Evolutionary conservation across 2,888 invertebrate genomes (phyloP).

Genomic region (Linyphia triangularis): DNA sequence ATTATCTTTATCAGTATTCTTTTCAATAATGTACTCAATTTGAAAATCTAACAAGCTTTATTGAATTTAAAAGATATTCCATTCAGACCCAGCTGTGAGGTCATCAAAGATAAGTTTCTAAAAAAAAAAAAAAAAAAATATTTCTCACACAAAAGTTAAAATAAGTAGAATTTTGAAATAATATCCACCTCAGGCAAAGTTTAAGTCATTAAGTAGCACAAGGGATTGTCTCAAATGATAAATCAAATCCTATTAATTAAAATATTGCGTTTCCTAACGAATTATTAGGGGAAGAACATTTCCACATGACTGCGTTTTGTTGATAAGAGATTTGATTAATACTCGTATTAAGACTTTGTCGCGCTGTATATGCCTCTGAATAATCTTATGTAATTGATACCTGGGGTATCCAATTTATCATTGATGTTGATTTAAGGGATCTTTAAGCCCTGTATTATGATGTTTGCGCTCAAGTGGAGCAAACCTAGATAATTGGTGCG

Average conservation of each 20-base stretch:
- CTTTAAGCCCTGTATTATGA: neutral
- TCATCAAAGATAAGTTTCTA: too few species aligned
- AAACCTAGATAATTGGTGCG: neutral
- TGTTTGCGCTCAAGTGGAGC: neutral
- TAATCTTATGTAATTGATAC: neutral
- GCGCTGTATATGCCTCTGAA: neutral
- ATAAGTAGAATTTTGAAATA: neutral
- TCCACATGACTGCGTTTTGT: neutral
- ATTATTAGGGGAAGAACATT: neutral
- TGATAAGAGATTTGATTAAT: slow-evolving; percentile 34
- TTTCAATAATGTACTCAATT: too few species aligned
- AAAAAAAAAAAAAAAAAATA: too few species aligned
- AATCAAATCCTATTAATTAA: neutral
- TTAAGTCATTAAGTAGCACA: neutral
- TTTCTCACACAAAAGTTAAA: too few species aligned
- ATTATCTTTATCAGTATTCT: too few species aligned
- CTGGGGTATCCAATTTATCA: neutral
- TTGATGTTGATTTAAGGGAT: neutral
- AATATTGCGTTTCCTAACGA: neutral
- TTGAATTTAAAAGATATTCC: too few species aligned
- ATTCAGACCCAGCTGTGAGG: too few species aligned
- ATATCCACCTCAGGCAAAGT: neutral
- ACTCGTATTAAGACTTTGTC: neutral
- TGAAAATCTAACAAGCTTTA: too few species aligned
- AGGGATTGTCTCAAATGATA: neutral